Base-by-base conservation (phyloP, 2,888 invertebrate species). In the Amphimallon solstitiale region DNA sequence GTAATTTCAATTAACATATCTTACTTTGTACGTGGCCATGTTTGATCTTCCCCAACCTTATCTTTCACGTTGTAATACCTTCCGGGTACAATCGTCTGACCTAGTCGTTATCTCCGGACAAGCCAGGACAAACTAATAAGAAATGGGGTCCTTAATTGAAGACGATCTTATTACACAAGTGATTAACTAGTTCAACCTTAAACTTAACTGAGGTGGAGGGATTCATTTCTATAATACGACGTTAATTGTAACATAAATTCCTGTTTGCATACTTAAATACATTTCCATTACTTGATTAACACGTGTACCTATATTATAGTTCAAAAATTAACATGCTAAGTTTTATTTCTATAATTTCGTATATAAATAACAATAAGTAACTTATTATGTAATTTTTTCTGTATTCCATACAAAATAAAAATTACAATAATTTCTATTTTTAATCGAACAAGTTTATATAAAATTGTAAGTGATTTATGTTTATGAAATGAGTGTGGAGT, bases 131-230 rank as follows among this genome's bases (percentile, higher is more conserved):
- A 56, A 56, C 56, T 56, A 56, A 56, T 56, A 56, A 56, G 56
- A 56, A 56, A 56, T 38, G 40, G 43, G 56, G 40, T 23, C 56
- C 56, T 21, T 56, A 56, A 56, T 56, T 56, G 56, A 38, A 56
- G 23, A 56, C 56, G n/a, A 21, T 56, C 56, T 56, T 56, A 14
- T 23, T 14, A 15, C 35, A 23, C 56, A 38, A 21, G 23, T 9
- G 40, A 40, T 40, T 56, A 56, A 56, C 40, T 56, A 56, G 40
- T 56, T 56, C 56, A 40, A 23, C 19, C 29, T 40, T 12, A 21
- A 23, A 38, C 40, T 56, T 40, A 40, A 40, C 12, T 10, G 19
- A 40, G 12, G 21, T 17, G 35, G 9, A 14, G 17, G 40, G 40
- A 56, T 40, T 56, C 12, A 29, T 6, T 43, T 7, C 14, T 40